Base-by-base conservation (phyloP, 1,140 invertebrate species). In the Yoshiicerus persimilis region DNA sequence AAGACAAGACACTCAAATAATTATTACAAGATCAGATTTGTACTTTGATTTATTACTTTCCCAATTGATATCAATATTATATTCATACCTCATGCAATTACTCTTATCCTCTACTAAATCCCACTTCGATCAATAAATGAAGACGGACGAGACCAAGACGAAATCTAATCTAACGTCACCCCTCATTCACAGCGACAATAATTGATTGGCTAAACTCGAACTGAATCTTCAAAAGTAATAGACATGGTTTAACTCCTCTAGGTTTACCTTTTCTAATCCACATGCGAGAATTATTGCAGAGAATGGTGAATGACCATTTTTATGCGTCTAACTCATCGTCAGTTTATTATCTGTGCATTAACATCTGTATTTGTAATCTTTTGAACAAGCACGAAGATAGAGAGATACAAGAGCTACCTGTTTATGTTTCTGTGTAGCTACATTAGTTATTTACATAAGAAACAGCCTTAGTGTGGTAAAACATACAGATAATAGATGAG, bases 1-100 rank as follows among this genome's bases (percentile, higher is more conserved):
- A 70, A 70, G 66, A 70, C 32, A n/a, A 80, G 75, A 36, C 75
- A 80, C 38, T 80, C 75, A 32, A 80, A 10, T 34, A 80, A 80
- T 80, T 34, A 80, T 80, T 80, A 80, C 75, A 34, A 77, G 75
- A 38, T 80, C 75, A 34, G 75, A 80, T 80, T 80, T 80, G 32
- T 80, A 34, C 32, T n/a, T 25, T 80, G 75, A 80, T 80, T 80
- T 80, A 36, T 80, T 36, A 32, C 75, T 34, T n/a, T 36, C 34
- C 30, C 13, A 36, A 32, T 80, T n/a, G 75, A 34, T 34, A 34
- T 36, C 47, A 56, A 56, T 56, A 56, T 56, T 27, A 27, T 70
- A 11, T 27, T 11, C 13, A 25, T 30, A 70, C 25, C 64, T 25
- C 64, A 70, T 70, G 27, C 23, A 70, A 27, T 70, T 27, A 30